These are phyloP conservation scores for Agrochola lychnidis DNA, from an alignment of 2,888 invertebrate species.

Conservation along the genomic window DNA sequence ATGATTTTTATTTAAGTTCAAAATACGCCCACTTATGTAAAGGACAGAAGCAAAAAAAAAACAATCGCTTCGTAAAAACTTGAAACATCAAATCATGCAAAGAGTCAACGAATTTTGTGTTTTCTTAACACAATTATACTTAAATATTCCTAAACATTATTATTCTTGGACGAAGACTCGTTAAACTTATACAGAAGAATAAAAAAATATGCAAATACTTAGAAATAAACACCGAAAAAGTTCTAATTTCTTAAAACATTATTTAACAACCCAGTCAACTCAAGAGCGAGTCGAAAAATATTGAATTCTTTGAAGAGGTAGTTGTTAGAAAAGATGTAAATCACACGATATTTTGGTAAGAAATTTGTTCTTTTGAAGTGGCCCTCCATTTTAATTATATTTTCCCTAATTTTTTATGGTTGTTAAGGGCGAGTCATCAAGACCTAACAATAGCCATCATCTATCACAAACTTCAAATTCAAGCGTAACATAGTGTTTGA, in stretches of 20 bases:
- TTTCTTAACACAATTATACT: conserved; percentile 16
- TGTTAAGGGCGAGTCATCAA: not conserved
- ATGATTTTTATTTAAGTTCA: no score
- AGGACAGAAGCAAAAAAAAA: not conserved
- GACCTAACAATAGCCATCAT: no score
- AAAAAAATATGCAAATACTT: conserved; percentile 29
- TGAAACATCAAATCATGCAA: conserved; percentile 1
- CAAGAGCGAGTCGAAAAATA: not conserved
- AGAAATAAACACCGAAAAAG: not conserved
- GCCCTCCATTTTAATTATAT: not conserved
- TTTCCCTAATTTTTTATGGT: not conserved
- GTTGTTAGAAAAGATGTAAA: not conserved
- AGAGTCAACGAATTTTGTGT: conserved; percentile 12
- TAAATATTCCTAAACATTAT: conserved; percentile 18
- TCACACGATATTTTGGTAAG: not conserved
- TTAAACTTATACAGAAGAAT: conserved; percentile 23
- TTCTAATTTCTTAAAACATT: not conserved
- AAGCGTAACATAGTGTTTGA: not conserved
- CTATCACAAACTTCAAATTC: not conserved
- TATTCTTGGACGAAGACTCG: conserved; percentile 16
- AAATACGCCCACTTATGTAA: not conserved
- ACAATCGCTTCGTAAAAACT: not conserved
- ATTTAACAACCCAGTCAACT: not conserved
- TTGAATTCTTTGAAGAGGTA: no score
- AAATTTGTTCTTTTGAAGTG: not conserved